These are phyloP conservation scores for Lytechinus variegatus DNA, from an alignment of 35 echinoderm and acorn worm species.

Conservation along the genomic window DNA sequence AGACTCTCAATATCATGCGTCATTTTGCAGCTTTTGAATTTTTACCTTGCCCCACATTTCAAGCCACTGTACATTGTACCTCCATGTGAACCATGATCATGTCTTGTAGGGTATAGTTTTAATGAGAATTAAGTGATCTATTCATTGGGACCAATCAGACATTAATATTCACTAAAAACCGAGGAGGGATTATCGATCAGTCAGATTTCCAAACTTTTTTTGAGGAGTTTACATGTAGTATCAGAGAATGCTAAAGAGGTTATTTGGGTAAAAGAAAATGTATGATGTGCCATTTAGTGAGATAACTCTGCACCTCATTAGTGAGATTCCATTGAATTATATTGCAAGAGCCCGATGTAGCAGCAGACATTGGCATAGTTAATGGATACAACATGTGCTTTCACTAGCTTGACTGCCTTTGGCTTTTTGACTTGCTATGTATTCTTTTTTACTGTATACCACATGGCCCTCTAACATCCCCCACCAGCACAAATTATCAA, in stretches of 20 bases:
- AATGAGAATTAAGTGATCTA: no score
- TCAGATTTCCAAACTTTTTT: no score
- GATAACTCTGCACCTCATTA: conserved; percentile 10
- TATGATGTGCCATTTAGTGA: neutral
- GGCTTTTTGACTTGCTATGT: neutral
- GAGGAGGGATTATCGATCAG: no score
- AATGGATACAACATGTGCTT: neutral
- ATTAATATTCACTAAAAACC: no score
- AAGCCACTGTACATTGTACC: no score
- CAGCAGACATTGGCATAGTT: neutral
- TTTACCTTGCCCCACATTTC: no score
- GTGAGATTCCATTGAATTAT: neutral
- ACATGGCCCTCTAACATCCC: neutral
- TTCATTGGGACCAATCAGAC: no score
- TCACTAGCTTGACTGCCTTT: neutral
- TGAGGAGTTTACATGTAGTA: neutral
- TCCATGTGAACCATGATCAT: no score
- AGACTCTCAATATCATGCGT: no score
- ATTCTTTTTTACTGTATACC: neutral
- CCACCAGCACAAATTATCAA: conserved; percentile 15
- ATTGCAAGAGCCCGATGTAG: neutral
- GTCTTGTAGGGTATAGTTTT: no score
- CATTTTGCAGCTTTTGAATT: no score
- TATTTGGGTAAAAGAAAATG: neutral
- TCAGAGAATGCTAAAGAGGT: neutral